phyloP scores from a whole-genome alignment of 2,113 vertebrate species.

The Amazona vittata region DNA sequence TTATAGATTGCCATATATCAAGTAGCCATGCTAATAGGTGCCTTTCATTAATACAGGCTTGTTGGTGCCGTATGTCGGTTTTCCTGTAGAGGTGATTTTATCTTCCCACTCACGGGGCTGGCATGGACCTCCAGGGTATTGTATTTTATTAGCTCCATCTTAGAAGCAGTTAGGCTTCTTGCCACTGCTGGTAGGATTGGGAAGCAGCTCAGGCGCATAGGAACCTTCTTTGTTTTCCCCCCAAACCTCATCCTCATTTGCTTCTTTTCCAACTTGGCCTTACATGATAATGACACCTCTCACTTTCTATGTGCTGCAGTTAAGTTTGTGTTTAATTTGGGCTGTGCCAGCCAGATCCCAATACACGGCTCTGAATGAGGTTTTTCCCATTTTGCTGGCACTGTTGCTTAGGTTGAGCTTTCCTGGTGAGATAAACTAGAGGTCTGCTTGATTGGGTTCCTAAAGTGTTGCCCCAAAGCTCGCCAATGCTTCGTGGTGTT shows the following conservation, averaged over 20 bases:
- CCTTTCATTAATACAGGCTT: not conserved
- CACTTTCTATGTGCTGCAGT: not conserved
- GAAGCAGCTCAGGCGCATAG: not conserved
- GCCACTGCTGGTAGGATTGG: not conserved
- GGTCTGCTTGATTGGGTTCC: not conserved
- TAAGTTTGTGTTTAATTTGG: not conserved
- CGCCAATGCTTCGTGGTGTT: not conserved
- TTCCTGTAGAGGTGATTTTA: constrained; percentile 29
- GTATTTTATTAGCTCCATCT: not conserved
- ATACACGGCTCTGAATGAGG: not conserved
- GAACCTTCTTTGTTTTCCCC: not conserved
- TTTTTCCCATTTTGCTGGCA: not conserved
- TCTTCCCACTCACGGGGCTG: not conserved
- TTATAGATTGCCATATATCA: not conserved
- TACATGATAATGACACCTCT: not conserved
- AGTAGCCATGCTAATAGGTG: not conserved
- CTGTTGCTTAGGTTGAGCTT: not conserved
- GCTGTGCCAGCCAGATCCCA: not conserved
- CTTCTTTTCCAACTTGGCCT: not conserved
- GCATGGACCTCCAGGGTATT: not conserved
- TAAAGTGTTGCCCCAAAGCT: not conserved
- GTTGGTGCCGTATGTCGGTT: not conserved
- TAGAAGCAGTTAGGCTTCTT: not conserved
- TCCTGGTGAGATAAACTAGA: not conserved
- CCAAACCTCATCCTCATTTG: not conserved